Conservation (phyloP, 2,797 vertebrate genomes). For the Ficedula albicollis region DNA sequence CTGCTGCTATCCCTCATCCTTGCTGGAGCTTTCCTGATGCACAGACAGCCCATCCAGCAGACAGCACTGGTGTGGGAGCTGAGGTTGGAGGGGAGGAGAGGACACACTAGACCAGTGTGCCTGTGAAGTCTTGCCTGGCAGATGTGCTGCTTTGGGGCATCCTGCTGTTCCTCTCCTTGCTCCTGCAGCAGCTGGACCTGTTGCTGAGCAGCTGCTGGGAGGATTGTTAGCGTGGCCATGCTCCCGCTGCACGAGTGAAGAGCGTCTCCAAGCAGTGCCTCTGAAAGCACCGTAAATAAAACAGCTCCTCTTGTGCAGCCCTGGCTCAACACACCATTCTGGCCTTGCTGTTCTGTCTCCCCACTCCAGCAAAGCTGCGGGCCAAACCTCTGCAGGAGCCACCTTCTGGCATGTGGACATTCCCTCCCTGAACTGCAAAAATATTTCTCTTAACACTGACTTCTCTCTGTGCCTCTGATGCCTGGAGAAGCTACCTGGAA, state of each 20-base stretch:
- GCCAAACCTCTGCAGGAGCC: not conserved
- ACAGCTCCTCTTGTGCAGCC: not conserved
- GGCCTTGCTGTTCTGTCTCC: not conserved
- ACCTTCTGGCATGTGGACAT: not conserved
- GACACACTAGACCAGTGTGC: not conserved
- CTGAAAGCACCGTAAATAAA: not conserved
- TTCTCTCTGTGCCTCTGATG: not conserved
- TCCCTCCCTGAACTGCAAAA: not conserved
- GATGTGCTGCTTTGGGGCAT: not conserved
- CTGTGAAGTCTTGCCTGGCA: not conserved
- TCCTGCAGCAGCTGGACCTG: not conserved
- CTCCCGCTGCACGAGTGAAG: not conserved
- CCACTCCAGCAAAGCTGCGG: not conserved
- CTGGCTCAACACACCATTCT: not conserved
- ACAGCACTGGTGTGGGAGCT: not conserved
- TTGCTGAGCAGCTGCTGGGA: not conserved
- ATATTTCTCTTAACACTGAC: not conserved
- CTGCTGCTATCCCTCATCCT: not conserved
- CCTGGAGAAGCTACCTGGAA: too few species aligned
- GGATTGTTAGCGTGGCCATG: not conserved
- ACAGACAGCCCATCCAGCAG: not conserved
- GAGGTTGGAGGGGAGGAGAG: not conserved
- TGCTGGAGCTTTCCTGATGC: not conserved
- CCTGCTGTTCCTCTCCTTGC: not conserved
- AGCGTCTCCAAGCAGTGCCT: not conserved